These are phyloP conservation scores for Galerucella pusilla DNA, from an alignment of 2,888 invertebrate species.

Conservation along the genomic window DNA sequence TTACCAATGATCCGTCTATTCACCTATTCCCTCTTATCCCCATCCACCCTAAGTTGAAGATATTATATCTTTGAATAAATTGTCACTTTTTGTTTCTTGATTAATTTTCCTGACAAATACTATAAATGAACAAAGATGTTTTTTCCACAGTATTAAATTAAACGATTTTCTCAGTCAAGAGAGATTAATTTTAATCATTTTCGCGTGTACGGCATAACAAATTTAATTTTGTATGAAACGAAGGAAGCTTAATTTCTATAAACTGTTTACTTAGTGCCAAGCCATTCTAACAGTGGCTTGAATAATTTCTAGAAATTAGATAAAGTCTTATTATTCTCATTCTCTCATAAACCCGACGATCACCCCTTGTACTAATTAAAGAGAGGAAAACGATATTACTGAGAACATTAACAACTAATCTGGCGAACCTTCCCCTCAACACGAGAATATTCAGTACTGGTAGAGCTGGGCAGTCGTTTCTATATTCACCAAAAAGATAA, in stretches of 20 bases:
- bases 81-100: too few species aligned
- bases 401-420: constrained; percentile 32
- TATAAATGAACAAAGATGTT: background rate
- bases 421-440: constrained; percentile 19
- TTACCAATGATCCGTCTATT: too few species aligned
- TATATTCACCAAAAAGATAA: too few species aligned
- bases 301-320: constrained; percentile 24
- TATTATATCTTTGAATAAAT: too few species aligned
- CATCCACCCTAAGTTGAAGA: too few species aligned
- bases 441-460: constrained; percentile 14
- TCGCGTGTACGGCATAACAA: background rate
- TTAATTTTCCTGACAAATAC: too few species aligned
- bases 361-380: constrained; percentile 30
- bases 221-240: constrained; percentile 11
- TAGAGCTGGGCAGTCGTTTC: constrained; percentile 1
- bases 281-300: constrained; percentile 8
- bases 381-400: constrained; percentile 27
- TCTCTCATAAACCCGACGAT: constrained; percentile 23
- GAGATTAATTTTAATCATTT: background rate
- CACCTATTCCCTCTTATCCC: too few species aligned
- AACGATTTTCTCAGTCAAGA: background rate
- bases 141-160: background rate
- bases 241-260: constrained; percentile 14
- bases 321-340: constrained; percentile 22
- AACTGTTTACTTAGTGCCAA: constrained; percentile 18